Percentiles rank a stretch among this genome's conserved stretches.
phyloP scores from a whole-genome alignment of 2,797 vertebrate species.

The Strix occidentalis region DNA sequence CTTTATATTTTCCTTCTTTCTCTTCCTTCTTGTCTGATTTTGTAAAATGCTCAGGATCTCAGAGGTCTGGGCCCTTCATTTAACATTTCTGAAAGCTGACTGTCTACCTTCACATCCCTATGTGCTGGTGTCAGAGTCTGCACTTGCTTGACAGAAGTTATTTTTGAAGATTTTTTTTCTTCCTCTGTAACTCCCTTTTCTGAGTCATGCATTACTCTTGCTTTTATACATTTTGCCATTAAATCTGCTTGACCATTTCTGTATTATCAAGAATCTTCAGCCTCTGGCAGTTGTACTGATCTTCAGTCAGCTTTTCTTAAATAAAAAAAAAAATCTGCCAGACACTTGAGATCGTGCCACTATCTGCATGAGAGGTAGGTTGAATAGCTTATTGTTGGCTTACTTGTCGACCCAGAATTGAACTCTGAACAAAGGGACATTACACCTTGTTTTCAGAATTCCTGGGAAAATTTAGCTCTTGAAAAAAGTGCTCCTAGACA shows the following conservation, averaged over 20 bases:
- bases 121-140: background rate
- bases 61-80: background rate
- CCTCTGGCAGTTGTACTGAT: background rate
- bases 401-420: background rate
- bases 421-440: background rate
- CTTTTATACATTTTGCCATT: background rate
- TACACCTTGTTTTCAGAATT: background rate
- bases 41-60: background rate
- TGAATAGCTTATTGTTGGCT: background rate
- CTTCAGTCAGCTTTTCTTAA: slow-evolving; percentile 8
- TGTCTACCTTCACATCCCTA: background rate
- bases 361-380: background rate
- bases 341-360: background rate
- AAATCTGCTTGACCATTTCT: slow-evolving; percentile 3
- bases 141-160: background rate
- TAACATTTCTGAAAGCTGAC: background rate
- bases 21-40: background rate
- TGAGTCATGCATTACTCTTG: background rate
- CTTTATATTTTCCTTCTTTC: background rate
- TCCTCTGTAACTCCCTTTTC: background rate
- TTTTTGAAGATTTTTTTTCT: background rate
- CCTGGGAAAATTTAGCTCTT: background rate
- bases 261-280: background rate
- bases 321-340: background rate
- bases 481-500: background rate